A percentile compares a stretch with the other conserved stretches of the same genome.
phyloP scores from a whole-genome alignment of 1,140 invertebrate species.

The Tetranychus urticae region DNA sequence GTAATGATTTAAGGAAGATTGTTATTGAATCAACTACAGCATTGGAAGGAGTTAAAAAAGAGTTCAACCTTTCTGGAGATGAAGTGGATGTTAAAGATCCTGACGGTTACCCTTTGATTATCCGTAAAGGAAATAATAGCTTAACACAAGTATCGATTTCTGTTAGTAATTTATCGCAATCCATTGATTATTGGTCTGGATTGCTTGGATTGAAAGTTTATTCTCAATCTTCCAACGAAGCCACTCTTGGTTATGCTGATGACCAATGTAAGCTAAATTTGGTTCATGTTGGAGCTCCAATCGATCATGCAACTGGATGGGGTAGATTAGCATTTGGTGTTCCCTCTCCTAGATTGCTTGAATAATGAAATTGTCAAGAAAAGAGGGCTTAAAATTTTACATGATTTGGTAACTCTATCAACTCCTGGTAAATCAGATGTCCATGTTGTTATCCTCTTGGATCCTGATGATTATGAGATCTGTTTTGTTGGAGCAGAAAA shows the following conservation, averaged over 20 bases:
- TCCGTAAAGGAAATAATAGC: constrained; percentile 45
- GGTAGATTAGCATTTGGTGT: constrained; percentile 83
- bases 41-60: constrained; percentile 40
- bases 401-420: constrained; percentile 41
- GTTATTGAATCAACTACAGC: constrained; percentile 52
- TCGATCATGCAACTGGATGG: constrained; percentile 73
- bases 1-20: constrained; percentile 60
- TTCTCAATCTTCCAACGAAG: constrained; percentile 19
- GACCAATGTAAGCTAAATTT: constrained; percentile 49
- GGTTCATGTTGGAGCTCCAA: constrained; percentile 26
- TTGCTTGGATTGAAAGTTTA: constrained; percentile 47
- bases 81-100: constrained; percentile 41
- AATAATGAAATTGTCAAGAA: constrained; percentile 37
- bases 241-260: constrained; percentile 36
- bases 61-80: constrained; percentile 37
- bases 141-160: constrained; percentile 53
- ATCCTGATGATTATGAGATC: constrained; percentile 93
- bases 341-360: constrained; percentile 40
- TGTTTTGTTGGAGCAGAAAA: constrained; percentile 92
- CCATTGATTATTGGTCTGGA: constrained; percentile 54
- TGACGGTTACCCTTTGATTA: constrained; percentile 64
- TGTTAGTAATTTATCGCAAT: constrained; percentile 46
- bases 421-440: constrained; percentile 92
- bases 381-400: constrained; percentile 60
- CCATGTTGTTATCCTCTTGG: constrained; percentile 76